A percentile compares a stretch with the other conserved stretches of the same genome.
Conservation (phyloP, 2,113 vertebrate species). For the Probosciger aterrimus region DNA sequence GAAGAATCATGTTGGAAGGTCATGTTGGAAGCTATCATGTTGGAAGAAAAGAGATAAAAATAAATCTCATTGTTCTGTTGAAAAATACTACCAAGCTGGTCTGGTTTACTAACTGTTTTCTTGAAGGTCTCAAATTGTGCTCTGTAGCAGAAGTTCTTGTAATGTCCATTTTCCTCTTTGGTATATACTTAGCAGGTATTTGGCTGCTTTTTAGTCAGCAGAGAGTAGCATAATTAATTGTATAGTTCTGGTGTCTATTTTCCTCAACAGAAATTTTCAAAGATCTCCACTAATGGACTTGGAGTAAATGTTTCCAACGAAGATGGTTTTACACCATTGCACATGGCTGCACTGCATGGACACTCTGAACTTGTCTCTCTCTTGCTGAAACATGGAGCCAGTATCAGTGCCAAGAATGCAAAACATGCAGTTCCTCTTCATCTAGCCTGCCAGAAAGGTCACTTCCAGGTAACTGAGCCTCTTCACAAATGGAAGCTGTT, state of each 20-base stretch:
- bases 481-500: not conserved
- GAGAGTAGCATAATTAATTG: not conserved
- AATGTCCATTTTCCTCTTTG: not conserved
- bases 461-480: slow-evolving; percentile 77
- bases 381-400: slow-evolving; percentile 83
- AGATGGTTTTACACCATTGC: slow-evolving; percentile 83
- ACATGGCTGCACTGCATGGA: slow-evolving; percentile 87
- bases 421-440: slow-evolving; percentile 86
- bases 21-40: not conserved
- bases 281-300: slow-evolving; percentile 73
- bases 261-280: slow-evolving; percentile 71
- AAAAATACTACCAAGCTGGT: not conserved
- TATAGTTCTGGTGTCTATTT: not conserved
- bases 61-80: not conserved
- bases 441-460: slow-evolving; percentile 88
- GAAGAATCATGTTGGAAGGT: too few species aligned
- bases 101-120: not conserved
- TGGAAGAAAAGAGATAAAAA: not conserved
- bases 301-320: slow-evolving; percentile 82
- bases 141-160: not conserved
- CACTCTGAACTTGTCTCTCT: slow-evolving; percentile 73
- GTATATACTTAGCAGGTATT: not conserved
- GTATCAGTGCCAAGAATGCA: slow-evolving; percentile 71
- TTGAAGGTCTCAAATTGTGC: not conserved
- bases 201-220: not conserved